Evolutionary conservation across 2,797 vertebrate species (phyloP).

Genomic region (Galagoides demidoff): DNA sequence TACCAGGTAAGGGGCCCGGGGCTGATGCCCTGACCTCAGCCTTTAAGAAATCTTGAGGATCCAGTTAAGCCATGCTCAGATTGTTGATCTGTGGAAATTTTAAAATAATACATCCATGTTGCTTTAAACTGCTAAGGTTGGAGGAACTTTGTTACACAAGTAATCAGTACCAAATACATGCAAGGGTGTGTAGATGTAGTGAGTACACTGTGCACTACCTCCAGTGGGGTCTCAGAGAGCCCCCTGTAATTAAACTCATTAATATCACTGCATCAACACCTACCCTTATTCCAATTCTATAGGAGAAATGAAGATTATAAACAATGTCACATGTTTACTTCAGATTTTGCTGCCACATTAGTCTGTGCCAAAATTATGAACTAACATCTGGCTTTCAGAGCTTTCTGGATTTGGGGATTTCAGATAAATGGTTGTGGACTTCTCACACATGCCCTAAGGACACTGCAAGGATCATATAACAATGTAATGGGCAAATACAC

Average conservation of each 20-base stretch:
- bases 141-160: neutral
- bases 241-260: neutral
- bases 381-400: conserved; percentile 35
- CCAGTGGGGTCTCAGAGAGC: neutral
- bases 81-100: neutral
- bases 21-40: accelerated
- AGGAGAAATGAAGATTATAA: neutral
- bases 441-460: neutral
- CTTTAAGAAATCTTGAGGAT: neutral
- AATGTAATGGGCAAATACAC: neutral
- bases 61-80: neutral
- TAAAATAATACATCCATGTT: too few species aligned
- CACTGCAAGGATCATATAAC: neutral
- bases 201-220: accelerated
- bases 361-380: conserved; percentile 41
- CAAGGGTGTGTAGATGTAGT: accelerated
- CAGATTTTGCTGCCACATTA: neutral
- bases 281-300: neutral
- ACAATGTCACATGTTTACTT: neutral
- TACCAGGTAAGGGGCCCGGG: accelerated
- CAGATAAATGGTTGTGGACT: neutral
- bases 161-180: accelerated
- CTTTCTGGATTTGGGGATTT: conserved; percentile 46
- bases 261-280: neutral
- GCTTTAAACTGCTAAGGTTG: neutral